Percentiles rank a stretch among this genome's conserved stretches.
Evolutionary conservation across 2,113 vertebrate genomes (phyloP).

Genomic region (Psittacula cyanocephala): DNA sequence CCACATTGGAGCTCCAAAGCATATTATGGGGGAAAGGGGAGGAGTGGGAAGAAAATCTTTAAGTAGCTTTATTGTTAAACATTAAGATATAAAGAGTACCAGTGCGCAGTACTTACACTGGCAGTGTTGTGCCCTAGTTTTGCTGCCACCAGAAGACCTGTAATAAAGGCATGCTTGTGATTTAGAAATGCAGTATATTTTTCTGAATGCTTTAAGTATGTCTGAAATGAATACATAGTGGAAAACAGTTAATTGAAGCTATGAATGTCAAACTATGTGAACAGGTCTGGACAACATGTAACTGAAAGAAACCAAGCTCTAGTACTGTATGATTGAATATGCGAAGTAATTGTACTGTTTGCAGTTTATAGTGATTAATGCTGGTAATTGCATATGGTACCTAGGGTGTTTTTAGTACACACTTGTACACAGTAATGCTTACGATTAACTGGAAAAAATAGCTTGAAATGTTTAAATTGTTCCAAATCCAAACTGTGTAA

Average conservation of each 20-base stretch:
- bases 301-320: neutral
- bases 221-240: neutral
- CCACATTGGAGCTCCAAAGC: slow-evolving; percentile 73
- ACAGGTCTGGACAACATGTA: neutral
- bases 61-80: neutral
- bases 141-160: neutral
- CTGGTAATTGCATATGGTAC: neutral
- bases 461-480: neutral
- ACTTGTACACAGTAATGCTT: neutral
- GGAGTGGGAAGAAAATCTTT: slow-evolving; percentile 44
- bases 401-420: neutral
- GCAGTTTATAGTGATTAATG: neutral
- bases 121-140: neutral
- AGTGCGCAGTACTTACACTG: neutral
- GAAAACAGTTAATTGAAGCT: neutral
- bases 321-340: neutral
- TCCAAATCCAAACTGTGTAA: neutral
- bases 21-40: slow-evolving; percentile 71
- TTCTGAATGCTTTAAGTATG: neutral
- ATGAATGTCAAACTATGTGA: neutral
- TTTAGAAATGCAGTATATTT: neutral
- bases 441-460: neutral
- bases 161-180: neutral
- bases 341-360: neutral
- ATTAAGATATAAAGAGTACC: neutral